Base-by-base conservation (phyloP, 1,140 invertebrate species). In the Drosophila sproati region DNA sequence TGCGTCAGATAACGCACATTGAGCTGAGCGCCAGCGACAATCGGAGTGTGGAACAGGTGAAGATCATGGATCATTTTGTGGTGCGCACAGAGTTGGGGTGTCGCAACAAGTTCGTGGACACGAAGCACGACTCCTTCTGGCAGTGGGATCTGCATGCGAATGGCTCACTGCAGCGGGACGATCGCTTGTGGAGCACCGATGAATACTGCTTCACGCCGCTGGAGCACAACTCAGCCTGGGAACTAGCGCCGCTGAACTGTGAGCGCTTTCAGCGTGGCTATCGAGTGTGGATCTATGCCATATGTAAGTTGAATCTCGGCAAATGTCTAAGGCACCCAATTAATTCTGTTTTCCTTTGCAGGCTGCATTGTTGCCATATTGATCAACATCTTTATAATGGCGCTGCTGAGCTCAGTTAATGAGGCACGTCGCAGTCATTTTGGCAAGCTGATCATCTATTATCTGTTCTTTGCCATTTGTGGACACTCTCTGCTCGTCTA, bases 281-380 rank as follows among this genome's bases (percentile, higher is more conserved):
- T 56, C 71, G 90, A 1, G 77, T 91, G 3, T 91, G 90, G 90
- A 91, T 91, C 50, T 91, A 91, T 69, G 89, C 80, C 6, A 91
- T 91, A n/a, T 91, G 90, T 91, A 35, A 73, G 89, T 52, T 2
- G 0, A 8, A 12, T 5, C 37, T 3, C 1, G 10, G 2, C 0
- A 12, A 2, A n/a, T 3, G 3, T n/a, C 2, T 20, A 7, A 20
- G 20, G 20, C 20, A 20, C 20, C 20, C 20, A 20, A 6, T 0
- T 32, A 41, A 28, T 50, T 8, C 29, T 6, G 5, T 8, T 1
- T 29, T 7, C 5, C 5, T 35, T 5, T 12, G 5, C 47, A 91
- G 90, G 90, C 73, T 77, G 80, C 48, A 80, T 82, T 35, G 66
- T 91, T n/a, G 90, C 90, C 45, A 91, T 91, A 28, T 50, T 91